Base-by-base conservation (phyloP, 1,140 invertebrate species). In the Aphelenchoides besseyi region DNA sequence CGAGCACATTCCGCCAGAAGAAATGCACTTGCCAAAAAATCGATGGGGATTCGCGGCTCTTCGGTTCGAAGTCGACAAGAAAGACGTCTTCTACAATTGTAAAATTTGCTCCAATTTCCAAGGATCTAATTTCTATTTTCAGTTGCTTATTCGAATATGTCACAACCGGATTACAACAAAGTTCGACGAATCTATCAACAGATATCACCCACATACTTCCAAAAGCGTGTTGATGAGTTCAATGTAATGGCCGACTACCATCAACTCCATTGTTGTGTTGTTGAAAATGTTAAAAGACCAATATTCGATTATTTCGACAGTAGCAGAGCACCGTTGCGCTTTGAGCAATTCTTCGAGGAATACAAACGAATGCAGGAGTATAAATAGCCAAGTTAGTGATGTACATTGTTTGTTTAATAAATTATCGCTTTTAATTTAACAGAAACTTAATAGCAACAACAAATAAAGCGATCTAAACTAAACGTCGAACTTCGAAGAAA, bases 401-500 rank as follows among this genome's bases (percentile, higher is more conserved):
- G 5, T 8, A 8, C 5, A 59, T 59, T 8, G 5, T 12, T 59
- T 8, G 5, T 59, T 5, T 5, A 59, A 59, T 59, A 59, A 59
- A 41, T 41, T 5, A n/a, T 41, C n/a, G 37, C n/a, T 41, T 5
- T 59, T 59, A 18, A 59, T 59, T n/a, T 8, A 59, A 59, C 55
- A 8, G 12, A 48, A 48, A 23, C 41, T 48, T 16, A 48, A 48
- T 48, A 23, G 12, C 41, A 12, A 23, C 41, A 48, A 48, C 23
- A 48, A 48, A 48, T 23, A 48, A 23, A 48, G 41, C 41, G 32
- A 28, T 59, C 82, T 89, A 95, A 71, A 99, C 94, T 62, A 99
- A 94, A 84, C 95, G 89, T 85, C 96, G 89, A 0, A 98, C 95
- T 90, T 99, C 97, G 85, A 99, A 99, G 88, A 98, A 99, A 82